Evolutionary conservation across 64 coral and sea anemone genomes (phyloP).

Genomic region (Catalaphyllia jardinei): DNA sequence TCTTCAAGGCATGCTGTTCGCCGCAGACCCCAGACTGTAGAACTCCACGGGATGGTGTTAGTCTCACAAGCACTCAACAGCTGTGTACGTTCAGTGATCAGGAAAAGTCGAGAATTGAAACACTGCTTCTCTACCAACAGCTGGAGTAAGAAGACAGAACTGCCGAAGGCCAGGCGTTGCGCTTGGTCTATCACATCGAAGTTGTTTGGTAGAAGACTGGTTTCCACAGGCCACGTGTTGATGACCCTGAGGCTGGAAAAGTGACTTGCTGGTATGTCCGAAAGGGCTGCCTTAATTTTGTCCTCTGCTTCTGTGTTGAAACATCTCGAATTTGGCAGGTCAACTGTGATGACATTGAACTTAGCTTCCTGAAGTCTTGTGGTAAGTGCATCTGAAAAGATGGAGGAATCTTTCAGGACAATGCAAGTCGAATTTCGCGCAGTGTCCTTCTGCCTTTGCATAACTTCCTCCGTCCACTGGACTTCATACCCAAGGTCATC

Average conservation of each 20-base stretch:
- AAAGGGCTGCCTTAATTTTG: neutral
- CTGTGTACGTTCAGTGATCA: slow-evolving; percentile 18
- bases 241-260: neutral
- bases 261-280: neutral
- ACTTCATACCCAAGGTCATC: slow-evolving; percentile 36
- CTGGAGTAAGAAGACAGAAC: slow-evolving; percentile 18
- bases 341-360: neutral
- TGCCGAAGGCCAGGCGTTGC: slow-evolving; percentile 36
- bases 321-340: neutral
- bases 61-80: neutral
- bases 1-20: slow-evolving; percentile 23
- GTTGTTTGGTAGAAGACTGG: slow-evolving; percentile 4
- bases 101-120: neutral
- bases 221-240: slow-evolving; percentile 37
- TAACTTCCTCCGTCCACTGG: slow-evolving; percentile 3
- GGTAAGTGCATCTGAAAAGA: neutral
- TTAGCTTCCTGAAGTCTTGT: neutral
- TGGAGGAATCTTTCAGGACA: slow-evolving; percentile 12
- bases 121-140: neutral
- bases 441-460: neutral
- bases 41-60: slow-evolving; percentile 25
- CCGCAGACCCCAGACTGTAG: slow-evolving; percentile 47
- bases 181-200: slow-evolving; percentile 18
- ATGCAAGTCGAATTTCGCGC: neutral
- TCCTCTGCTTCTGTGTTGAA: neutral